A percentile compares a stretch with the other conserved stretches of the same genome.
Conservation (phyloP, 2,797 vertebrate genomes). For the Carduelis carduelis region DNA sequence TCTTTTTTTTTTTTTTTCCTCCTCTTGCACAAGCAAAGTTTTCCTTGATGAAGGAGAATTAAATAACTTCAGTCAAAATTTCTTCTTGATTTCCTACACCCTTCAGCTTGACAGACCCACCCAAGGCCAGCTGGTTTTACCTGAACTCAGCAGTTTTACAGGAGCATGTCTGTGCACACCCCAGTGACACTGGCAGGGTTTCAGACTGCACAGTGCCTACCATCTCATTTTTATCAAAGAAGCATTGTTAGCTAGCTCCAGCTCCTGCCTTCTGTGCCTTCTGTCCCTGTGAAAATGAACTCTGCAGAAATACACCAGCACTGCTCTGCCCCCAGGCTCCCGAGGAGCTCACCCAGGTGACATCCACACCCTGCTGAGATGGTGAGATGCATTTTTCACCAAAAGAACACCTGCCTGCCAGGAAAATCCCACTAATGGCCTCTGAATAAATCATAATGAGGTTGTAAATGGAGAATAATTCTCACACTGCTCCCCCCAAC, state of each 20-base stretch:
- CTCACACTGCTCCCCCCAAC: not conserved
- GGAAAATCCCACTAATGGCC: not conserved
- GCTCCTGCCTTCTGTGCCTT: not conserved
- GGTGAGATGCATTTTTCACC: not conserved
- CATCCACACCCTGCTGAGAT: not conserved
- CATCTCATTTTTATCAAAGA: not conserved
- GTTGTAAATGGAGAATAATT: not conserved
- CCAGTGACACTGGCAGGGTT: not conserved
- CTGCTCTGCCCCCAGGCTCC: not conserved
- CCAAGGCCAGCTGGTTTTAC: not conserved
- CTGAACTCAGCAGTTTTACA: not conserved
- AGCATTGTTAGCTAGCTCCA: rapidly evolving
- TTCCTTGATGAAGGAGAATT: not conserved
- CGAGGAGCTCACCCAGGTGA: not conserved
- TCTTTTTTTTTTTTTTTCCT: not conserved
- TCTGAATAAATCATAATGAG: not conserved
- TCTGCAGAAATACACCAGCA: not conserved
- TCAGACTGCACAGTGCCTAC: not conserved
- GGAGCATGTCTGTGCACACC: rapidly evolving
- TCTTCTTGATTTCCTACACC: not conserved
- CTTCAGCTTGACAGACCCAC: not conserved
- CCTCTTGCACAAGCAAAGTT: not conserved
- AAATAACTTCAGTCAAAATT: not conserved
- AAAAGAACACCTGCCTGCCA: not conserved
- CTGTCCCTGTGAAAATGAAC: not conserved